These are phyloP conservation scores for Melikaiella ostensackeni DNA, from an alignment of 2,888 invertebrate species.

Conservation along the genomic window DNA sequence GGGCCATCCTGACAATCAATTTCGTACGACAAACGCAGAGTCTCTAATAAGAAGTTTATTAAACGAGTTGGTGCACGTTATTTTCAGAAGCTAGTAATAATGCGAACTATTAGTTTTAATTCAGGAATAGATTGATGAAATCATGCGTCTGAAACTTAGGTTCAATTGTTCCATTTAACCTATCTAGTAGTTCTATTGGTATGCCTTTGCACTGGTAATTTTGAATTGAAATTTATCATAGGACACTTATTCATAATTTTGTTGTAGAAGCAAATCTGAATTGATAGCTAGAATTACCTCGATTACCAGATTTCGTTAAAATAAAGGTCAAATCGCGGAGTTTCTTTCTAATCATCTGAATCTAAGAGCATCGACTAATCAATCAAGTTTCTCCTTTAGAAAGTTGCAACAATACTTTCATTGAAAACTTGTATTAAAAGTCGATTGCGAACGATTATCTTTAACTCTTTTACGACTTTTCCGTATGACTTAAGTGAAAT, in stretches of 20 bases:
- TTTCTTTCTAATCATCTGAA: slow-evolving; percentile 9
- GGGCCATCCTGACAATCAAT: not conserved
- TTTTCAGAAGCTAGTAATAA: slow-evolving; percentile 32
- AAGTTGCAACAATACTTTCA: slow-evolving; percentile 26
- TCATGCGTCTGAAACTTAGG: slow-evolving; percentile 31
- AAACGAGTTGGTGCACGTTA: not conserved
- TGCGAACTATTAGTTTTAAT: slow-evolving; percentile 23
- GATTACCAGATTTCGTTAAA: not conserved
- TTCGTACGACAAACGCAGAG: not conserved
- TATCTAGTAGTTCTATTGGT: slow-evolving; percentile 30
- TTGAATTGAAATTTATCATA: slow-evolving; percentile 33
- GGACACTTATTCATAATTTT: slow-evolving; percentile 23
- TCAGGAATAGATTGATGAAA: slow-evolving; percentile 36
- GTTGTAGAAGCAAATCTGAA: slow-evolving; percentile 20
- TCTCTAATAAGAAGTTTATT: slow-evolving; percentile 3
- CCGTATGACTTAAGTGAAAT: not conserved
- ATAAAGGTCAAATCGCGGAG: not conserved
- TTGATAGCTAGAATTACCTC: not conserved
- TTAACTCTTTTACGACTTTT: slow-evolving; percentile 8
- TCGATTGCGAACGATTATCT: slow-evolving; percentile 24
- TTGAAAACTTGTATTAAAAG: slow-evolving; percentile 19
- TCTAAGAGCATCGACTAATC: slow-evolving; percentile 19
- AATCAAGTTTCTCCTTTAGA: slow-evolving; percentile 38
- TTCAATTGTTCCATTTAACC: slow-evolving; percentile 36
- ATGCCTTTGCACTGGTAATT: slow-evolving; percentile 23